Evolutionary conservation across 2,888 invertebrate species (phyloP).

Genomic region (Pterobdella sp.): DNA sequence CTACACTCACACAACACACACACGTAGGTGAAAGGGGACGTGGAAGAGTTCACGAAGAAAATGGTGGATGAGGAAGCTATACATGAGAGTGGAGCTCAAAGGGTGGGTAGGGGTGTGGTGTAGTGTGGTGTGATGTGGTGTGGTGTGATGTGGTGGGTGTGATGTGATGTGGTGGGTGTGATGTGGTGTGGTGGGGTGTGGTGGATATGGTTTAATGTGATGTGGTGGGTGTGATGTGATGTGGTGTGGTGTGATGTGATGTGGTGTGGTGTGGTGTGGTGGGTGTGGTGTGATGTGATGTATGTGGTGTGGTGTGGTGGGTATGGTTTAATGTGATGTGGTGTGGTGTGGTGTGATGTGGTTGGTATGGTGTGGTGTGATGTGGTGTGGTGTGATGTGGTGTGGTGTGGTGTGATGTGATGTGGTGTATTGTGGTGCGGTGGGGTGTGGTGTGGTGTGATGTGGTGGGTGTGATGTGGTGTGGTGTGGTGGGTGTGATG

Average conservation of each 20-base stretch:
- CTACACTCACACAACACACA: no score
- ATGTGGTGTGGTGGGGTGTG: neutral
- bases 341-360: neutral
- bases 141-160: slow-evolving; percentile 14
- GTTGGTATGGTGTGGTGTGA: neutral
- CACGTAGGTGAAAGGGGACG: slow-evolving; percentile 56
- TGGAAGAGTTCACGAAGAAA: slow-evolving; percentile 53
- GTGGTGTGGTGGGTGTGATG: neutral
- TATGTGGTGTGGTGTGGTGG: neutral
- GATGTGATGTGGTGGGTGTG: slow-evolving; percentile 8
- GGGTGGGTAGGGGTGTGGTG: neutral
- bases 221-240: neutral
- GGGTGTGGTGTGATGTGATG: neutral
- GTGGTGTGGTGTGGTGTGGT: neutral
- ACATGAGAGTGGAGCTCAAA: neutral
- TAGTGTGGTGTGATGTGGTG: neutral
- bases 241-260: neutral
- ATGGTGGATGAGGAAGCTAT: slow-evolving; percentile 22
- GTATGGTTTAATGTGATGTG: neutral
- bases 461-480: neutral
- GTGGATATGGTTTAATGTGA: no score
- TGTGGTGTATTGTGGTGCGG: neutral
- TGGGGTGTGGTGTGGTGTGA: neutral
- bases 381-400: neutral
- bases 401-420: neutral